Evolutionary conservation across 1,140 invertebrate species (phyloP).

Genomic region (Tetramorium alpestre): DNA sequence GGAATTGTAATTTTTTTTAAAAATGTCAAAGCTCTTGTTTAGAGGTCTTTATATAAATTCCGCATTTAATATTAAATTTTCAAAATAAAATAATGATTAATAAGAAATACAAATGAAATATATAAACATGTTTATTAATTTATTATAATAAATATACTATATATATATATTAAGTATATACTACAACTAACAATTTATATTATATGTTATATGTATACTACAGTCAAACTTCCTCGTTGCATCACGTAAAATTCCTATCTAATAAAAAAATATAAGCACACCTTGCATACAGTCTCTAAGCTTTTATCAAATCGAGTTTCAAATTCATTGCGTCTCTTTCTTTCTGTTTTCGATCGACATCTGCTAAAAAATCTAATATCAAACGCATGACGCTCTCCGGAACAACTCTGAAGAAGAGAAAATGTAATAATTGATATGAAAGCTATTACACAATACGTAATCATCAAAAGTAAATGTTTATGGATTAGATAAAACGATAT

Average conservation of each 20-base stretch:
- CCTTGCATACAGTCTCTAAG: background rate
- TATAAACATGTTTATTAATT: conserved; percentile 1
- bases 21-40: background rate
- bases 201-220: background rate
- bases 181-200: no score
- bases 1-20: background rate
- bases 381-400: conserved; percentile 69
- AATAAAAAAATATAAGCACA: conserved; percentile 10
- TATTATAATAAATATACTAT: background rate
- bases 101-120: background rate
- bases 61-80: background rate
- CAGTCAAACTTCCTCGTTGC: background rate
- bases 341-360: conserved; percentile 52
- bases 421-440: background rate
- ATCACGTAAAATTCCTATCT: conserved; percentile 5
- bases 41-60: background rate
- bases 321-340: conserved; percentile 10
- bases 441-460: background rate
- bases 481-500: no score
- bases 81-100: background rate
- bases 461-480: background rate
- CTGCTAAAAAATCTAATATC: conserved; percentile 76
- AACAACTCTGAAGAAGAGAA: conserved; percentile 60
- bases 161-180: no score
- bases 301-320: conserved; percentile 6